Evolutionary conservation across 2,113 vertebrate species (phyloP).

Genomic region (cattle (Bos taurus)): DNA sequence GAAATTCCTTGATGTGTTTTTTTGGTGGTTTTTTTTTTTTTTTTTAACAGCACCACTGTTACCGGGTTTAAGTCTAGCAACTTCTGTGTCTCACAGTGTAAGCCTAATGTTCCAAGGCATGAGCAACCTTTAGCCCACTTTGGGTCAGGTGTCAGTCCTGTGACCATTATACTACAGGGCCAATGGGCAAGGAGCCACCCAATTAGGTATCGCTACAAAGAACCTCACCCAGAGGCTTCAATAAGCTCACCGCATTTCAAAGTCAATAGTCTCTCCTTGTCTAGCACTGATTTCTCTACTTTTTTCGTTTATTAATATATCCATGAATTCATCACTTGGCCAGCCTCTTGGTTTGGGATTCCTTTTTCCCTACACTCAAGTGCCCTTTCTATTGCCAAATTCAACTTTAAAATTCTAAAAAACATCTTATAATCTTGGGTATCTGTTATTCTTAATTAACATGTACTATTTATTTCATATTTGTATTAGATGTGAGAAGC

Average conservation of each 20-base stretch:
- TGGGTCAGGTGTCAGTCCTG: neutral
- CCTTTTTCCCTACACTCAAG: neutral
- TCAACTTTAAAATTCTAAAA: constrained; percentile 24
- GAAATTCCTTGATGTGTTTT: neutral
- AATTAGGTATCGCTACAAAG: neutral
- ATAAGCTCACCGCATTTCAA: neutral
- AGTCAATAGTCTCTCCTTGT: neutral
- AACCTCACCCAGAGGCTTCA: neutral
- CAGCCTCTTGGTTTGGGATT: neutral
- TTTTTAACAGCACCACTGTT: neutral
- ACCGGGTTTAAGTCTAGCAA: neutral
- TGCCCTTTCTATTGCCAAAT: neutral
- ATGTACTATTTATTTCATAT: neutral
- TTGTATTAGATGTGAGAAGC: neutral
- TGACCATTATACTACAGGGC: neutral
- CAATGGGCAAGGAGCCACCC: neutral
- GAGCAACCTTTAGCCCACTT: neutral
- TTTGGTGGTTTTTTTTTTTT: neutral
- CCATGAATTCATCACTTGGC: neutral
- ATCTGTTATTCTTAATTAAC: neutral
- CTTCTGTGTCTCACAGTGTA: neutral
- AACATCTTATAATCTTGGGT: neutral
- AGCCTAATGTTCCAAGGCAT: neutral
- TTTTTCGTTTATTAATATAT: neutral
- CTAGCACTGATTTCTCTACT: neutral